A percentile compares a stretch with the other conserved stretches of the same genome.
These are phyloP conservation scores for Perca flavescens DNA, from an alignment of 2,113 vertebrate genomes.

Conservation along the genomic window DNA sequence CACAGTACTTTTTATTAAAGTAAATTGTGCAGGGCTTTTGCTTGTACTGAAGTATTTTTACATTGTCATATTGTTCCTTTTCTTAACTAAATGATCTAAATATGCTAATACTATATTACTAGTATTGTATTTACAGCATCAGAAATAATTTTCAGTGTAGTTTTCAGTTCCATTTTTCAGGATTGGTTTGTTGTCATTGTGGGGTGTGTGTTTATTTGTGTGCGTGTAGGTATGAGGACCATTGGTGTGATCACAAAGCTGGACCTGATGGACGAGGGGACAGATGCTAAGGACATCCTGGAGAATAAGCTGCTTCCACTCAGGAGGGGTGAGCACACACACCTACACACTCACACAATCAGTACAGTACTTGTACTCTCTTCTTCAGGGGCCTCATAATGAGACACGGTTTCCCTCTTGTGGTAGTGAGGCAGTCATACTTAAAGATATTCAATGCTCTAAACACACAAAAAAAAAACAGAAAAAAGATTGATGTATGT, in stretches of 20 bases:
- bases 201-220: neutral
- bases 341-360: too few relatives aligned
- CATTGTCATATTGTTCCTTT: neutral
- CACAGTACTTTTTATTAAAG: neutral
- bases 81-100: neutral
- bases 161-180: neutral
- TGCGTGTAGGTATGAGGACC: slow-evolving; percentile 89
- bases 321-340: slow-evolving; percentile 87
- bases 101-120: neutral
- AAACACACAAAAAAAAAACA: neutral
- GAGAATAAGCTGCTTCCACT: slow-evolving; percentile 98
- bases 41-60: neutral
- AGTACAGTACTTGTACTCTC: neutral
- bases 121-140: neutral
- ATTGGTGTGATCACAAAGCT: slow-evolving; percentile 99
- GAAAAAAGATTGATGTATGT: neutral
- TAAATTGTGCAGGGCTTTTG: neutral
- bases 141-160: neutral
- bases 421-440: slow-evolving; percentile 57
- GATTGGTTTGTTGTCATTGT: neutral
- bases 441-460: neutral
- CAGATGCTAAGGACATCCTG: slow-evolving; percentile 95
- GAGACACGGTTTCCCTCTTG: slow-evolving; percentile 81
- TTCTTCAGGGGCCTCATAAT: neutral
- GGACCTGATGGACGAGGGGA: slow-evolving; percentile 99